phyloP scores from a whole-genome alignment of 2,888 invertebrate genomes.

The Mellilla xanthometata region DNA sequence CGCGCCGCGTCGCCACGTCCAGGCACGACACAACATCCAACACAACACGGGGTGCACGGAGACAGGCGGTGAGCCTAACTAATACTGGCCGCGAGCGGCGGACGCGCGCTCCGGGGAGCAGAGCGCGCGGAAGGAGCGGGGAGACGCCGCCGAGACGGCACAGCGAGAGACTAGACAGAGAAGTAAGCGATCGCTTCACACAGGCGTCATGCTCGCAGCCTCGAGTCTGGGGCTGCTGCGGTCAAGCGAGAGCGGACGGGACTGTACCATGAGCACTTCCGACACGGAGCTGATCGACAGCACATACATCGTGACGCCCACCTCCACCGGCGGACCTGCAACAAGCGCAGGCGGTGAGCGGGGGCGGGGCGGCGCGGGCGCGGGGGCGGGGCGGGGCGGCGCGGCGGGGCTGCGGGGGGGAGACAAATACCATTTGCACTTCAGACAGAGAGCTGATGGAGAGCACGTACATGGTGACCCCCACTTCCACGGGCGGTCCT shows the following conservation, averaged over 20 bases:
- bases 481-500: slow-evolving; percentile 92
- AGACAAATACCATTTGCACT: slow-evolving; percentile 86
- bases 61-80: too few species aligned
- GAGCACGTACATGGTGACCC: slow-evolving; percentile 93
- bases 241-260: slow-evolving; percentile 61
- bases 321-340: slow-evolving; percentile 98
- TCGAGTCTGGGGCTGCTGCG: slow-evolving; percentile 62
- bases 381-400: slow-evolving; percentile 27
- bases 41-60: too few species aligned
- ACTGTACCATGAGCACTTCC: slow-evolving; percentile 98
- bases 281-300: slow-evolving; percentile 99
- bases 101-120: too few species aligned
- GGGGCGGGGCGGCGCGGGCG: slow-evolving; percentile 62
- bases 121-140: too few species aligned
- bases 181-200: slow-evolving; percentile 44
- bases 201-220: slow-evolving; percentile 76
- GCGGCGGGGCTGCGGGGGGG: slow-evolving; percentile 27
- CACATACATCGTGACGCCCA: slow-evolving; percentile 99
- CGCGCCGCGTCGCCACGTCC: slow-evolving; percentile 4
- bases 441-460: slow-evolving; percentile 93
- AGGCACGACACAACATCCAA: neutral
- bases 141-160: neutral
- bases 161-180: slow-evolving; percentile 40
- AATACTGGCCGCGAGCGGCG: too few species aligned
- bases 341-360: slow-evolving; percentile 85